These are phyloP conservation scores for Halyomorpha halys DNA, from an alignment of 1,140 invertebrate genomes.

Conservation along the genomic window DNA sequence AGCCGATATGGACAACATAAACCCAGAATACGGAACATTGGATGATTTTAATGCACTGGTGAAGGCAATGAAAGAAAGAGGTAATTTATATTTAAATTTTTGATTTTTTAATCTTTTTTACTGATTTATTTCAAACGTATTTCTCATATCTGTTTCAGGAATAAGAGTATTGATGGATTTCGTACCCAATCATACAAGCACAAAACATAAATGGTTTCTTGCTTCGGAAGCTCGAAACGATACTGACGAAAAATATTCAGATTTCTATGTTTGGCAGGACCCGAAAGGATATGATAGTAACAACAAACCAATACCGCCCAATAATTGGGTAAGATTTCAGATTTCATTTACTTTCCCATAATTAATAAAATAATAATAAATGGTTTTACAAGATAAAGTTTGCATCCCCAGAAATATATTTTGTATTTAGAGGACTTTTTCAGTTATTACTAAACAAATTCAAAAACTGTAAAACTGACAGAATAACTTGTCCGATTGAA, in stretches of 20 bases:
- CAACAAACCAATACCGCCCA: background rate
- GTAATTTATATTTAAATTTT: too few species aligned
- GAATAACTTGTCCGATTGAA: too few species aligned
- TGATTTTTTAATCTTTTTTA: background rate
- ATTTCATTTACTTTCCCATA: too few species aligned
- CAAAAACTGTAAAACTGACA: too few species aligned
- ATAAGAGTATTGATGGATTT: background rate
- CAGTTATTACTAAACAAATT: too few species aligned
- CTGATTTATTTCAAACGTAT: background rate
- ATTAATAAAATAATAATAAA: too few species aligned
- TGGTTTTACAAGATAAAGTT: too few species aligned
- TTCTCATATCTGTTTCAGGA: background rate
- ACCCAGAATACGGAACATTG: conserved; percentile 49
- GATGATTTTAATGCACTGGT: conserved; percentile 48
- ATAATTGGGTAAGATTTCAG: conserved; percentile 4
- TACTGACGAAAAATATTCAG: conserved; percentile 32
- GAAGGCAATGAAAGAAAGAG: conserved; percentile 42
- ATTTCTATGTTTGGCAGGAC: background rate
- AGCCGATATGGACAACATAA: conserved; percentile 48
- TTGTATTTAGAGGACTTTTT: too few species aligned
- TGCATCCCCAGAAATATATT: too few species aligned
- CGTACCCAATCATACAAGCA: background rate
- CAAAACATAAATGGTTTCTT: background rate
- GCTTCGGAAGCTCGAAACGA: conserved; percentile 41
- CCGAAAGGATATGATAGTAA: background rate